phyloP scores from a whole-genome alignment of 2,888 invertebrate genomes.

The Mamestra brassicae region DNA sequence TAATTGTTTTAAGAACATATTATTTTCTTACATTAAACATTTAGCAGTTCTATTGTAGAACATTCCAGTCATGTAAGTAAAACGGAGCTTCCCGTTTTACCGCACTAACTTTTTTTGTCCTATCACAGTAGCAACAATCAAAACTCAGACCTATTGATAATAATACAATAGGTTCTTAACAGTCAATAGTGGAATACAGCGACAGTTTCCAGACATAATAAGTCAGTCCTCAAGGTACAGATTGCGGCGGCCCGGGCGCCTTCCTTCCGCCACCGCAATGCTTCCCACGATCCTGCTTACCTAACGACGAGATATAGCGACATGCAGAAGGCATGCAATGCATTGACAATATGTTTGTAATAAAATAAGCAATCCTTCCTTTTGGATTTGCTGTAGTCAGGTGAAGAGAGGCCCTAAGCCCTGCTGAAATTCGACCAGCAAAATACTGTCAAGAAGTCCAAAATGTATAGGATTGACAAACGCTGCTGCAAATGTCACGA shows the following conservation, averaged over 20 bases:
- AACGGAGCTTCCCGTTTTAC: neutral
- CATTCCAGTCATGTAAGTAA: neutral
- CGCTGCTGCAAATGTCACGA: no score
- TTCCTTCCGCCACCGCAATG: slow-evolving; percentile 58
- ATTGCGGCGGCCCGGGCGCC: slow-evolving; percentile 48
- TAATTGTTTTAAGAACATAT: no score
- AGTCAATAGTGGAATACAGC: slow-evolving; percentile 31
- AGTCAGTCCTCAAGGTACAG: slow-evolving; percentile 52
- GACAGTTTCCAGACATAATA: slow-evolving; percentile 51
- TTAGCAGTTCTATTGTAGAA: neutral
- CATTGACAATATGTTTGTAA: neutral
- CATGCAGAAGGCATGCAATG: slow-evolving; percentile 36
- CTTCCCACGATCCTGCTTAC: slow-evolving; percentile 60
- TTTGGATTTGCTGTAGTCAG: no score
- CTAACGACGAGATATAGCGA: slow-evolving; percentile 23
- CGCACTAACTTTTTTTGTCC: neutral
- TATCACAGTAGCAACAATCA: neutral
- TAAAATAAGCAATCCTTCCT: neutral
- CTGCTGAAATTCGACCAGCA: no score
- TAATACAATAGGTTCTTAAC: slow-evolving; percentile 27
- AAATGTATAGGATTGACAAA: no score
- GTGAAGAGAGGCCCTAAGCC: no score
- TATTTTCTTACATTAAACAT: no score
- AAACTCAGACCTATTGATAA: neutral
- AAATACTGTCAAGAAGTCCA: no score